A percentile compares a stretch with the other conserved stretches of the same genome.
These are phyloP conservation scores for Lates calcarifer DNA, from an alignment of 2,113 vertebrate genomes.

Conservation along the genomic window DNA sequence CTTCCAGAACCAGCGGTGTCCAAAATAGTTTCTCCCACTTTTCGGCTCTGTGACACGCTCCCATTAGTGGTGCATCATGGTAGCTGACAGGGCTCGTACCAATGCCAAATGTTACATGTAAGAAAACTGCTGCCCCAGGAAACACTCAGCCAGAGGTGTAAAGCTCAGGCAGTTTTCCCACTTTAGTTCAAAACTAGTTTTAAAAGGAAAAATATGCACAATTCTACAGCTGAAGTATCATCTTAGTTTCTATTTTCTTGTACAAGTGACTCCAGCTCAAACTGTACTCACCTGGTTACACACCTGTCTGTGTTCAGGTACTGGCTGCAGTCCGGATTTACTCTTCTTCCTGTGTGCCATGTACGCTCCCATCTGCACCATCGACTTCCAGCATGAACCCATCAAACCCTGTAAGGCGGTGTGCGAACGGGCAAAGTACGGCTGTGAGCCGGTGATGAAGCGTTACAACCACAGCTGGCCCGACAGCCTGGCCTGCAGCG, in stretches of 20 bases:
- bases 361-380: slow-evolving; percentile 99
- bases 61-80: neutral
- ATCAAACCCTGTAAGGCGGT: slow-evolving; percentile 98
- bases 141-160: neutral
- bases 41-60: neutral
- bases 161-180: neutral
- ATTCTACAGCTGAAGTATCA: neutral
- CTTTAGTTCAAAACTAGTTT: neutral
- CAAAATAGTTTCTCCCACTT: neutral
- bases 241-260: neutral
- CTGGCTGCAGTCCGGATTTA: slow-evolving; percentile 92
- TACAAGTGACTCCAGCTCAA: too few relatives aligned
- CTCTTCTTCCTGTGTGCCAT: slow-evolving; percentile 98
- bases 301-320: slow-evolving; percentile 71
- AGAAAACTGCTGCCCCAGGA: neutral
- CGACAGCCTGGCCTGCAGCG: slow-evolving; percentile 93
- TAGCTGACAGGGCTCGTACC: neutral
- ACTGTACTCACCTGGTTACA: neutral
- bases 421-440: slow-evolving; percentile 92
- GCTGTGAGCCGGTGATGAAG: slow-evolving; percentile 95
- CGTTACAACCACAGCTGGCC: slow-evolving; percentile 97
- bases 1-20: too few relatives aligned
- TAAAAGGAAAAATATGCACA: neutral
- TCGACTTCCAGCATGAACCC: slow-evolving; percentile 98
- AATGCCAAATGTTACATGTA: neutral